Conservation (phyloP, 2,113 vertebrate genomes). For the Phalacrocorax pelagicus region DNA sequence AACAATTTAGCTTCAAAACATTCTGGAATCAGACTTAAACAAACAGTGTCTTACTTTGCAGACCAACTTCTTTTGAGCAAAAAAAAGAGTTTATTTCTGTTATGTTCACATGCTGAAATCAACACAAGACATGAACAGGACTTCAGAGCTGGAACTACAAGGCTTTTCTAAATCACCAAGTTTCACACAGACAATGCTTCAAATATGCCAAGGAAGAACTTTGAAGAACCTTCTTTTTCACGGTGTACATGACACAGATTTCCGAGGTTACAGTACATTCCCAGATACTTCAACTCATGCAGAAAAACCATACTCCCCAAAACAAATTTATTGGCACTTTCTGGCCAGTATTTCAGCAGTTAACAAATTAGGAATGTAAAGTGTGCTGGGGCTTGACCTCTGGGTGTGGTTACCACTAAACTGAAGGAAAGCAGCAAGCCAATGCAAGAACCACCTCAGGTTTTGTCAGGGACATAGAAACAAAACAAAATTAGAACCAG, state of each 20-base stretch:
- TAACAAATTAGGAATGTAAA: background rate
- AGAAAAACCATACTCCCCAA: background rate
- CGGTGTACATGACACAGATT: background rate
- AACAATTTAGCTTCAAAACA: background rate
- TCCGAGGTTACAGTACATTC: background rate
- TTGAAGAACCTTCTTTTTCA: background rate
- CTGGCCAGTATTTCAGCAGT: background rate
- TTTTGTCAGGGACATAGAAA: background rate
- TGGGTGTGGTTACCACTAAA: background rate
- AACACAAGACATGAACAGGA: background rate
- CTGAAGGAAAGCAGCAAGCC: conserved; percentile 4
- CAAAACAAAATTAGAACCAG: background rate
- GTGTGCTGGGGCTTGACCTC: background rate
- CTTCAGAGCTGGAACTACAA: background rate
- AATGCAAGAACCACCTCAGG: background rate
- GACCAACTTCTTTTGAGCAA: background rate
- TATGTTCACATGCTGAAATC: background rate
- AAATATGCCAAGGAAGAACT: background rate
- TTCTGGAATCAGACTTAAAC: background rate
- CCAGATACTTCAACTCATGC: background rate
- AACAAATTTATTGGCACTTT: background rate
- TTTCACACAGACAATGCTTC: background rate
- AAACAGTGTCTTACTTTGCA: background rate
- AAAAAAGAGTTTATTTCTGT: background rate
- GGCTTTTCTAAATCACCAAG: background rate